Base-by-base conservation (phyloP, 2,888 invertebrate species). In the Oxystoma pomonae region DNA sequence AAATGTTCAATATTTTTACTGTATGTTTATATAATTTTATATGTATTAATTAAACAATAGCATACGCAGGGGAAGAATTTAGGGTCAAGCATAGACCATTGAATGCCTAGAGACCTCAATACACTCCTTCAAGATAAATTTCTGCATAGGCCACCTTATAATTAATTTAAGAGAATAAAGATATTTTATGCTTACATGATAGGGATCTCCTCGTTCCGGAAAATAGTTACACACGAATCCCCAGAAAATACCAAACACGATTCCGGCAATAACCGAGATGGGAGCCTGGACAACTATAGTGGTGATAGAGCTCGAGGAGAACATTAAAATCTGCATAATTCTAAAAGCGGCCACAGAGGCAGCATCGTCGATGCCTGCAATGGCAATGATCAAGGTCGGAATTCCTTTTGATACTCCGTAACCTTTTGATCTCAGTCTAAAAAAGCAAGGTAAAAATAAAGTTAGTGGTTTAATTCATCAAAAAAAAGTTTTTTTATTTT, bases 381-480 rank as follows among this genome's bases (percentile, higher is more conserved):
- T 92, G 0, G 98, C 98, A 55, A 98, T 92, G 62, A 98, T 93
- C 57, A 98, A 83, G 0, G 98, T 98, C 0, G 98, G 96, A 59
- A 98, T 94, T 16, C 98, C 98, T 83, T 97, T 95, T 55, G 91
- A 91, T 1, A 95, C 91, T 0, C 98, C 98, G 76, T 94, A 95
- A 16, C 94, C 94, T 77, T 91, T 91, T 62, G 86, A 87, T 17
- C 96, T 87, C 20, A 98, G 83, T 51, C 91, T 85, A 78, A 2
- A 64, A 62, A 57, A n/a, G 1, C 12, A 55, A 17, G 21, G 50
- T 21, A 59, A 20, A 1, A 62, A 62, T 19, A 50, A 50, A 52
- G n/a, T n/a, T n/a, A n/a, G n/a, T n/a, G n/a, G n/a, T n/a, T n/a
- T n/a, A n/a, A n/a, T n/a, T n/a, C n/a, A n/a, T n/a, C n/a, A n/a